These are phyloP conservation scores for Leucophenga maculata DNA, from an alignment of 2,888 invertebrate genomes.

Conservation along the genomic window DNA sequence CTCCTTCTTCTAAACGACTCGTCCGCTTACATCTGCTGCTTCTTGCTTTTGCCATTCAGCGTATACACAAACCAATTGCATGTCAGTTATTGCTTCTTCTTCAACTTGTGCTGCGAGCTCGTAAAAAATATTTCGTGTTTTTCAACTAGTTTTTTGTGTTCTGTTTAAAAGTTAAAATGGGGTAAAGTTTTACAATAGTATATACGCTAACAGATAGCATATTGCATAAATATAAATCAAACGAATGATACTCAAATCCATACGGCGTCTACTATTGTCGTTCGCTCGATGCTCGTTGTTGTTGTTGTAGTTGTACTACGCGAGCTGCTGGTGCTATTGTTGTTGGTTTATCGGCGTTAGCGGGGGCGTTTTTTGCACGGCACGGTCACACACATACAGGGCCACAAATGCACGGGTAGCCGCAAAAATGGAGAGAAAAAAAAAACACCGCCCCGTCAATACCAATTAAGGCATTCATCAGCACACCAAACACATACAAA, in stretches of 20 bases:
- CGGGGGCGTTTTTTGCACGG: slow-evolving; percentile 5
- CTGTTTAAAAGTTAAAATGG: slow-evolving; percentile 21
- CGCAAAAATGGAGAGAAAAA: slow-evolving; percentile 4
- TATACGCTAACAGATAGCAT: not conserved
- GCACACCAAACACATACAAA: not conserved
- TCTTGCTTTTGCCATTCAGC: too few species aligned
- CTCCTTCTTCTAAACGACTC: too few species aligned
- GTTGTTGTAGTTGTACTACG: slow-evolving; percentile 23
- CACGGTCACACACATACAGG: not conserved
- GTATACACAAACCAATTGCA: too few species aligned
- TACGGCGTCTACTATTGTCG: slow-evolving; percentile 3
- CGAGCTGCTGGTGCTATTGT: too few species aligned
- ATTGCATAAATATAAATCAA: not conserved
- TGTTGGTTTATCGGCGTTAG: not conserved
- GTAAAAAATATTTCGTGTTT: not conserved
- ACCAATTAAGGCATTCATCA: slow-evolving; percentile 31
- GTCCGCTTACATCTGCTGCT: too few species aligned
- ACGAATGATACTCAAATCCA: not conserved
- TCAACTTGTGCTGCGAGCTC: too few species aligned
- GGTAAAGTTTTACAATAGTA: not conserved
- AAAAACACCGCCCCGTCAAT: slow-evolving; percentile 31
- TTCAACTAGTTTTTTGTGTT: slow-evolving; percentile 13
- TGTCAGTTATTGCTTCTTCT: too few species aligned
- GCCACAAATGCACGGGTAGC: not conserved
- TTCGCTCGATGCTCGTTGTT: slow-evolving; percentile 3